Evolutionary conservation across 2,797 vertebrate species (phyloP), one percentile per base, ranked within the genome.

Genomic region (Centroberyx gerrardi): DNA sequence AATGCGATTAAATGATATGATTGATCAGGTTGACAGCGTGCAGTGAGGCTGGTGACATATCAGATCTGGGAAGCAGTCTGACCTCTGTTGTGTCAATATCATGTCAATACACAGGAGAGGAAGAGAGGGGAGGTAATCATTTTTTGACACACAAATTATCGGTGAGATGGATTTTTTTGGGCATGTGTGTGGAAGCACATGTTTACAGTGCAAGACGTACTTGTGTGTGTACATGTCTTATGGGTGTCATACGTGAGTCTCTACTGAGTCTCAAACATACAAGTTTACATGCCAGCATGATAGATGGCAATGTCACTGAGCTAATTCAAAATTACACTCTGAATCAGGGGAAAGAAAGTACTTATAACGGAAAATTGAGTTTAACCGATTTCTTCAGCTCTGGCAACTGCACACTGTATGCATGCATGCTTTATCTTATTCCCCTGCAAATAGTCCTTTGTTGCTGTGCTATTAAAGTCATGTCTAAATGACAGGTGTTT

Each of bases 401-500:
- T 64, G 29, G 62, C 2, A 54, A 54, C 33, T 73, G 3, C 36
- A 2, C 33, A 33, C 54, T n/a, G 14, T 22, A n/a, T 60, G 58
- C 76, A 71, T 78, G 56, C 59, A 33, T 59, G 31, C 54, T 67
- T 83, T 63, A 33, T 73, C 66, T 80, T 44, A 73, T 81, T 75
- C 40, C 68, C 27, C 33, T 52, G 54, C 68, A 42, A 40, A 7
- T 48, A 29, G 40, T 66, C 29, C 0, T 68, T 81, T 83, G 71
- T 65, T 33, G 0, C 67, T 27, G 64, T 38, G 1, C 36, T 29
- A 58, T 76, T 83, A 74, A 76, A 78, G 36, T 55, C 31, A 17
- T 42, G 38, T 76, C 62, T 55, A 79, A 80, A 51, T 77, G 85
- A 77, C 88, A 86, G 90, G 75, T 87, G 74, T 81, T 87, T 84